Evolutionary conservation across 1,140 invertebrate genomes (phyloP).

Genomic region (Myzus persicae): DNA sequence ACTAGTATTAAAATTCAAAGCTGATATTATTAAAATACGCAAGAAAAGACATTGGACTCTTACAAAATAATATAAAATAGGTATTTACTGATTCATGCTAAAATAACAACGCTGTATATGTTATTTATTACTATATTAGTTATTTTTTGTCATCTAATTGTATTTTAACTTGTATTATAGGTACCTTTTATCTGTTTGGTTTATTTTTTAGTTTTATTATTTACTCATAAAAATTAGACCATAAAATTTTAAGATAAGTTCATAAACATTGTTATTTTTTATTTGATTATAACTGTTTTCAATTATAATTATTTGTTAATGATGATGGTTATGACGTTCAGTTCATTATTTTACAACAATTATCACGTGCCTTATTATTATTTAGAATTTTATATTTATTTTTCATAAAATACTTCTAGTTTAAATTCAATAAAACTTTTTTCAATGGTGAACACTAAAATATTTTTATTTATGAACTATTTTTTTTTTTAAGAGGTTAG

Average conservation of each 20-base stretch:
- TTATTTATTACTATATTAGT: not conserved
- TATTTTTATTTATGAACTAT: not conserved
- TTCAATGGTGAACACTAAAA: not conserved
- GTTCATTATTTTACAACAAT: not conserved
- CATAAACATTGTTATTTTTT: not conserved
- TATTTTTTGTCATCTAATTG: slow-evolving; percentile 2
- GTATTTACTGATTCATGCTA: not conserved
- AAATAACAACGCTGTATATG: not conserved
- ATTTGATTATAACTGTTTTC: not conserved
- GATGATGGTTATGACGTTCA: not conserved
- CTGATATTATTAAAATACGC: not conserved
- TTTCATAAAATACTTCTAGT: not conserved
- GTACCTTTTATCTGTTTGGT: not conserved
- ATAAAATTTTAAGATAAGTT: not conserved
- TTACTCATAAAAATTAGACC: not conserved
- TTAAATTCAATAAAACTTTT: not conserved
- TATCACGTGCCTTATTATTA: not conserved
- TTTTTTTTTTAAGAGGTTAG: not conserved
- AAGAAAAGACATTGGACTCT: not conserved
- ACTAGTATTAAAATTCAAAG: not conserved
- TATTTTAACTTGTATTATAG: not conserved
- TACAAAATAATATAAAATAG: not conserved
- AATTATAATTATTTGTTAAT: not conserved
- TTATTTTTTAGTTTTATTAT: not conserved
- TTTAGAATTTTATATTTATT: not conserved